These are phyloP conservation scores for Tachysurus fulvidraco DNA, from an alignment of 2,113 vertebrate species.

Conservation along the genomic window DNA sequence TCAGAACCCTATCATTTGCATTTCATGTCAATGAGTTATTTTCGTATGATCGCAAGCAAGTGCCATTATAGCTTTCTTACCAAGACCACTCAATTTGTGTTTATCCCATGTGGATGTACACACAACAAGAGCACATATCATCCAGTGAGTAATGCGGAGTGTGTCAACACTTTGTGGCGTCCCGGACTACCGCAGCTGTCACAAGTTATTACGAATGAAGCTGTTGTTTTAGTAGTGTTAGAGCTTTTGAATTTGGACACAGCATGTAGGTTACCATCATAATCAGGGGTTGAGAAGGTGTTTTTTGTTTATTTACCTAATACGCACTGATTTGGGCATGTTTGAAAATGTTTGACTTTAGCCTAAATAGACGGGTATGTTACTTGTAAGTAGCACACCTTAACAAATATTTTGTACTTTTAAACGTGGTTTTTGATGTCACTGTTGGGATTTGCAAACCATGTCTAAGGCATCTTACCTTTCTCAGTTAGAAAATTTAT, in stretches of 20 bases:
- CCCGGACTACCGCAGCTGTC: slow-evolving; percentile 11
- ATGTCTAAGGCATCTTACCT: background rate
- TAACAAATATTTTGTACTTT: slow-evolving; percentile 5
- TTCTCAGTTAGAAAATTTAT: background rate
- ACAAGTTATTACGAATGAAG: background rate
- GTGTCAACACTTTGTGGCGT: slow-evolving; percentile 30
- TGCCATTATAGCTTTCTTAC: background rate
- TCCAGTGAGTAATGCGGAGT: slow-evolving; percentile 18
- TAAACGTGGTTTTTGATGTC: background rate
- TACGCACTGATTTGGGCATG: background rate
- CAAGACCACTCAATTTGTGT: slow-evolving; percentile 1
- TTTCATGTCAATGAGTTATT: background rate
- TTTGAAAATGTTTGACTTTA: background rate
- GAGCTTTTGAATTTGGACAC: too few relatives aligned
- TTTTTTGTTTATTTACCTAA: background rate
- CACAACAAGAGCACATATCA: background rate
- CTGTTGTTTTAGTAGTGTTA: slow-evolving; percentile 6
- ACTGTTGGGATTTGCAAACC: slow-evolving; percentile 11
- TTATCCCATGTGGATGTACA: slow-evolving; percentile 8
- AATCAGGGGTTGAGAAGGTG: slow-evolving; percentile 12
- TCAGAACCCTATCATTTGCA: background rate
- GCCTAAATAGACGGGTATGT: background rate
- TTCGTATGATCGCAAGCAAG: background rate
- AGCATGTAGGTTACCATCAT: background rate
- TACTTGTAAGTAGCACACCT: background rate